Evolutionary conservation across 35 echinoderm and acorn worm genomes (phyloP).

Genomic region (Anneissia japonica): DNA sequence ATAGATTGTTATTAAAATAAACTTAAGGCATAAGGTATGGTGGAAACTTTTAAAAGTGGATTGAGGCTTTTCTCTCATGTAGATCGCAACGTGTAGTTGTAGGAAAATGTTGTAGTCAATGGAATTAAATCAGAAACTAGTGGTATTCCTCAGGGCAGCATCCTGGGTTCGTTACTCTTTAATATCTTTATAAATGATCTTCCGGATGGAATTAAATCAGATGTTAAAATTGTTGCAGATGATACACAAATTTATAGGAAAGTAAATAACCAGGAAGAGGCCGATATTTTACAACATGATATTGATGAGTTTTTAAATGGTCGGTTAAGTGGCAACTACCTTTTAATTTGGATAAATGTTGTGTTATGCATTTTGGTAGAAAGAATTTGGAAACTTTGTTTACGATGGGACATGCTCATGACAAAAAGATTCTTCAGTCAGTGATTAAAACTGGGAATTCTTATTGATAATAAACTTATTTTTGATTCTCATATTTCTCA

Average conservation of each 20-base stretch:
- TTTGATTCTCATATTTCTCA: not conserved
- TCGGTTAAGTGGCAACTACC: not conserved
- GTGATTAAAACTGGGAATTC: not conserved
- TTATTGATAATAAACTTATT: not conserved
- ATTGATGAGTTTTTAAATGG: not conserved
- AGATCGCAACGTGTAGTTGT: slow-evolving; percentile 17
- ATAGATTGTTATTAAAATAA: not conserved
- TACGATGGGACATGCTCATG: not conserved
- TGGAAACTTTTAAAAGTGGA: slow-evolving; percentile 25
- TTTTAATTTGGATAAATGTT: not conserved
- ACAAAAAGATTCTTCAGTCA: not conserved
- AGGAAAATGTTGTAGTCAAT: slow-evolving; percentile 17
- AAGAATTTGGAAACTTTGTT: not conserved
- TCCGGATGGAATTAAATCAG: not conserved
- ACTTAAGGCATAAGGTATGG: slow-evolving; percentile 38
- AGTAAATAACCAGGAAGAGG: not conserved
- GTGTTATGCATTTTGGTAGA: not conserved
- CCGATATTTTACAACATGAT: not conserved
- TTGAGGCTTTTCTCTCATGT: not conserved
- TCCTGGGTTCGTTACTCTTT: slow-evolving; percentile 2
- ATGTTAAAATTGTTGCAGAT: too few relatives aligned
- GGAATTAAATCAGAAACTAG: slow-evolving; percentile 1
- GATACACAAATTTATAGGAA: not conserved
- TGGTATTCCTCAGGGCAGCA: slow-evolving; percentile 16
- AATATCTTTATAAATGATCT: not conserved